phyloP scores from a whole-genome alignment of 1,140 invertebrate genomes.

The Scaptodrosophila lebanonensis region DNA sequence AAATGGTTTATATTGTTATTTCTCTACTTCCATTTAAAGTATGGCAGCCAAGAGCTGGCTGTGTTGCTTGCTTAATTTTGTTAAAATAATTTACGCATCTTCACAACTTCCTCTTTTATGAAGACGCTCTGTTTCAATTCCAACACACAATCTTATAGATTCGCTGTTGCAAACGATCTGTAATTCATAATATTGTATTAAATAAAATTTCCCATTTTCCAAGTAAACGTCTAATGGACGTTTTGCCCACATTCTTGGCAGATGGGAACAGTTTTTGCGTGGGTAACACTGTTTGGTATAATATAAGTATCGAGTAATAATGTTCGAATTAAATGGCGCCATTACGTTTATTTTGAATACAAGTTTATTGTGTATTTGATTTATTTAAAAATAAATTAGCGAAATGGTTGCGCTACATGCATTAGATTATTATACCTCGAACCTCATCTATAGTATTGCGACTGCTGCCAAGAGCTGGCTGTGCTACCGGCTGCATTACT shows the following conservation, averaged over 20 bases:
- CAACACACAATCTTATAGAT: too few relatives aligned
- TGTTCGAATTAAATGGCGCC: slow-evolving; percentile 2
- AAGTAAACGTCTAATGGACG: too few relatives aligned
- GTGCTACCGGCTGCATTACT: slow-evolving; percentile 18
- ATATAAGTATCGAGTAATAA: background rate
- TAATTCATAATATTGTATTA: background rate
- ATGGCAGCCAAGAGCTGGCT: too few relatives aligned
- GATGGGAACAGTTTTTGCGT: too few relatives aligned
- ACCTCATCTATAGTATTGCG: slow-evolving; percentile 51
- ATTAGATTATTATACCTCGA: background rate
- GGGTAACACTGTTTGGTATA: background rate
- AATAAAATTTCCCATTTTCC: too few relatives aligned
- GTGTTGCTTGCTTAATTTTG: background rate
- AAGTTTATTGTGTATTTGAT: too few relatives aligned
- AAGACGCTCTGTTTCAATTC: too few relatives aligned
- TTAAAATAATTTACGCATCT: slow-evolving; percentile 45
- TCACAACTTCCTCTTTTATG: too few relatives aligned
- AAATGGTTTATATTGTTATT: too few relatives aligned
- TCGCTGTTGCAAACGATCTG: background rate
- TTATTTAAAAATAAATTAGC: too few relatives aligned
- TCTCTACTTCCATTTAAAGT: too few relatives aligned
- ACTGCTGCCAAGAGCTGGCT: slow-evolving; percentile 45
- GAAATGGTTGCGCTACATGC: background rate
- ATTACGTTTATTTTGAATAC: background rate
- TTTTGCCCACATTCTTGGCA: too few relatives aligned